Evolutionary conservation across 2,797 vertebrate genomes (phyloP).

Genomic region (Coendou prehensilis): DNA sequence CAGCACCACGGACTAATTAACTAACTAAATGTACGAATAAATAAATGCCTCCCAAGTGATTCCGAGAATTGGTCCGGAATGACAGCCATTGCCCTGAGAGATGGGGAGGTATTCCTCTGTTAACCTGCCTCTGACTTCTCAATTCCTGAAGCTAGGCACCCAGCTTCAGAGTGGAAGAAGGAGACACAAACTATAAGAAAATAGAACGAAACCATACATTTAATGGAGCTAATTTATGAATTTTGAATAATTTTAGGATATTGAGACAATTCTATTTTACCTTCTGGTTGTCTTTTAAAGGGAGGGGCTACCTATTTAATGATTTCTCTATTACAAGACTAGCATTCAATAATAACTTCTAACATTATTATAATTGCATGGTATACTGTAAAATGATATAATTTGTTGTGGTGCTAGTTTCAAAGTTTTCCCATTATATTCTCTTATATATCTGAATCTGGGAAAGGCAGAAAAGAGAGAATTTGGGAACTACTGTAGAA

Average conservation of each 20-base stretch:
- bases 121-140: background rate
- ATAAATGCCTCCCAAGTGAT: constrained; percentile 19
- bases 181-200: background rate
- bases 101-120: background rate
- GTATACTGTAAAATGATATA: constrained; percentile 3
- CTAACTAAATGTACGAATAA: background rate
- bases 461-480: constrained; percentile 19
- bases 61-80: background rate
- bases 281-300: background rate
- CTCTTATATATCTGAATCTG: constrained; percentile 29
- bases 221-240: background rate
- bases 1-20: background rate
- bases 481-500: background rate
- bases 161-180: background rate
- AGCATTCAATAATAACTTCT: background rate
- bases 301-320: background rate
- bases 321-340: constrained; percentile 36
- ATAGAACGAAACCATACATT: background rate
- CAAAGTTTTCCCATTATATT: constrained; percentile 5
- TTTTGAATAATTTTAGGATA: constrained; percentile 53
- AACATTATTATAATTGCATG: background rate
- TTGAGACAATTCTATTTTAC: background rate
- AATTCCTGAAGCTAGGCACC: background rate
- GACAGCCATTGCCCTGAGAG: background rate
- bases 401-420: background rate